Evolutionary conservation across 1,140 invertebrate genomes (phyloP).

Genomic region (Bombus difficillimus): DNA sequence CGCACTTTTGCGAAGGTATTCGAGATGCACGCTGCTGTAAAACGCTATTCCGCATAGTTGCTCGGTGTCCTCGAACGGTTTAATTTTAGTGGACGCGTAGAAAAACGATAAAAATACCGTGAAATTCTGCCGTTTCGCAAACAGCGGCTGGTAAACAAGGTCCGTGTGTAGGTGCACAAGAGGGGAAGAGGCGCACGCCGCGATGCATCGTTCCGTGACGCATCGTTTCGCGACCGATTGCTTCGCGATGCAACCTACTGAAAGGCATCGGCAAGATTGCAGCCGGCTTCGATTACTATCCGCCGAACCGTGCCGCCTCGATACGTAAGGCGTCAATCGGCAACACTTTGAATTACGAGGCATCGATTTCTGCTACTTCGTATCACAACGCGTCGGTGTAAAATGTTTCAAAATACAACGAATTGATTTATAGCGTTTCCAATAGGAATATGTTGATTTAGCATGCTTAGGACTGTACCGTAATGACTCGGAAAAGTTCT

Average conservation of each 20-base stretch:
- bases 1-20: neutral
- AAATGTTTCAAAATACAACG: neutral
- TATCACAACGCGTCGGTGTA: neutral
- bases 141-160: constrained; percentile 36
- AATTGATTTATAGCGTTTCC: neutral
- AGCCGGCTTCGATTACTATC: neutral
- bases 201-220: constrained; percentile 21
- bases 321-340: no score
- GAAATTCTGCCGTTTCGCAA: constrained; percentile 36
- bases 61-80: constrained; percentile 44
- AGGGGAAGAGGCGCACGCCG: neutral
- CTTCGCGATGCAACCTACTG: neutral
- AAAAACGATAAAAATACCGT: constrained; percentile 50
- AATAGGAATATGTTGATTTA: neutral
- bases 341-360: neutral
- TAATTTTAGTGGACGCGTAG: constrained; percentile 48
- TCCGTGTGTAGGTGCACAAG: neutral
- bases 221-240: neutral
- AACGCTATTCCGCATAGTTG: constrained; percentile 34
- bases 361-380: neutral
- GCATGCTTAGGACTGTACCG: no score
- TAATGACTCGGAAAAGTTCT: no score
- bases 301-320: neutral
- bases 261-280: neutral
- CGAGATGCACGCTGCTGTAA: constrained; percentile 1